Conservation (phyloP, 2,797 vertebrate genomes). For the Poecilia velifera region DNA sequence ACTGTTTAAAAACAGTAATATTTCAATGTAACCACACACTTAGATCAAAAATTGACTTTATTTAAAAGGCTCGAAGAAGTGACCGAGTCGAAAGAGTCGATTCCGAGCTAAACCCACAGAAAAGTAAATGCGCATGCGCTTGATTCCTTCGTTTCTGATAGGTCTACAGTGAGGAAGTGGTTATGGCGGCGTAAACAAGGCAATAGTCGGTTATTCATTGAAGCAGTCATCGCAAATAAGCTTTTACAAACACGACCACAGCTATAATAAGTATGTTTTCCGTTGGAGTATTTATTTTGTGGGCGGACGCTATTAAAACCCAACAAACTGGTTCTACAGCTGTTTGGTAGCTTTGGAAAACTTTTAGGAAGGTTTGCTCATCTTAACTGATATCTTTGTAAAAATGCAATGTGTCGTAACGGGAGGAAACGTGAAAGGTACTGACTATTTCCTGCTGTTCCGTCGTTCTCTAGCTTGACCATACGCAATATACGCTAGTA, state of each 20-base stretch:
- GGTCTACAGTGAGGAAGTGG: slow-evolving; percentile 61
- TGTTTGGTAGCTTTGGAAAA: slow-evolving; percentile 15
- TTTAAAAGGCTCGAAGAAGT: background rate
- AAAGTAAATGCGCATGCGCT: slow-evolving; percentile 45
- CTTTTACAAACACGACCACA: background rate
- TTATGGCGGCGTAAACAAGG: slow-evolving; percentile 79
- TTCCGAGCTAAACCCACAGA: background rate
- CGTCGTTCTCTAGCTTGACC: background rate
- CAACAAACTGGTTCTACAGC: background rate
- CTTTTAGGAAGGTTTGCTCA: slow-evolving; percentile 41
- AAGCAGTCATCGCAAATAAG: background rate
- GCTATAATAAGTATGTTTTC: slow-evolving; percentile 12
- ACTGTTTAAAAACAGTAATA: background rate
- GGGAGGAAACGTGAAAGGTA: slow-evolving; percentile 86
- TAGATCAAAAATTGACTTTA: background rate
- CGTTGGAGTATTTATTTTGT: accelerated
- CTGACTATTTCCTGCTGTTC: background rate
- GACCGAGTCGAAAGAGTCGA: background rate
- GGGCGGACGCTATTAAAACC: background rate
- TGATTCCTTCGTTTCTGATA: slow-evolving; percentile 47
- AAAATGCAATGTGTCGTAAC: slow-evolving; percentile 82
- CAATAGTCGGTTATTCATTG: too few species aligned
- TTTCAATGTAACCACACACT: background rate
- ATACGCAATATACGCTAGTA: background rate
- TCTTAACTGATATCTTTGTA: slow-evolving; percentile 16